phyloP scores from a whole-genome alignment of 2,113 vertebrate genomes.

The Apistogramma diplotaenia region DNA sequence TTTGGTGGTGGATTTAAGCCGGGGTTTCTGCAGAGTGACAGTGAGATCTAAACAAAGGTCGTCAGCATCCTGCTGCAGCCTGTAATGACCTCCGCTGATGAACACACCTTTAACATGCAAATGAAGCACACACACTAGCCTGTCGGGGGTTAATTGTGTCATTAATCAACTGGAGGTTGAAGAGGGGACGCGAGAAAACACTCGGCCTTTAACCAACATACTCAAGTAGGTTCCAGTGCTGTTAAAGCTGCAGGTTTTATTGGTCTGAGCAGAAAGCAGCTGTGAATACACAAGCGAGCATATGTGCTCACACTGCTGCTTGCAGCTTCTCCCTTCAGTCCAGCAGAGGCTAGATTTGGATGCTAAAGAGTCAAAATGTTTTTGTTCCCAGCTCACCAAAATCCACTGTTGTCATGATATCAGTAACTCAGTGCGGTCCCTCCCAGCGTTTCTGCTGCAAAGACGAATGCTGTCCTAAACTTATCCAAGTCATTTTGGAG shows the following conservation, averaged over 20 bases:
- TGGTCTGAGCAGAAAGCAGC: not conserved
- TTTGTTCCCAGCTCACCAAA: too few species aligned
- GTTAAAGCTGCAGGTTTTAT: not conserved
- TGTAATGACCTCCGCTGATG: slow-evolving; percentile 1
- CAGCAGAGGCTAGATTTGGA: not conserved
- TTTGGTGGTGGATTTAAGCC: not conserved
- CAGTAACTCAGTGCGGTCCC: not conserved
- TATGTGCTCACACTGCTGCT: not conserved
- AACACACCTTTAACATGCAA: not conserved
- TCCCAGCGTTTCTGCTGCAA: not conserved
- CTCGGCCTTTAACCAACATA: not conserved
- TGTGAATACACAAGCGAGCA: too few species aligned
- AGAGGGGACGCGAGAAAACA: not conserved
- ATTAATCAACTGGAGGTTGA: slow-evolving; percentile 1
- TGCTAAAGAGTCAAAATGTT: too few species aligned
- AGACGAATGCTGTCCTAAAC: not conserved
- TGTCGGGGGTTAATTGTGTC: not conserved
- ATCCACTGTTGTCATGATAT: not conserved
- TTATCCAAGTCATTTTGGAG: not conserved
- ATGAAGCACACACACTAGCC: not conserved
- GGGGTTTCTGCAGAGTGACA: not conserved
- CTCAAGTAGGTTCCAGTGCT: not conserved
- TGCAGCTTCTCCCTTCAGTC: not conserved
- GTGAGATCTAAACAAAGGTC: not conserved
- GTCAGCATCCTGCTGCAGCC: not conserved